Evolutionary conservation across 2,888 invertebrate species (phyloP).

Genomic region (Epinotia bilunana): DNA sequence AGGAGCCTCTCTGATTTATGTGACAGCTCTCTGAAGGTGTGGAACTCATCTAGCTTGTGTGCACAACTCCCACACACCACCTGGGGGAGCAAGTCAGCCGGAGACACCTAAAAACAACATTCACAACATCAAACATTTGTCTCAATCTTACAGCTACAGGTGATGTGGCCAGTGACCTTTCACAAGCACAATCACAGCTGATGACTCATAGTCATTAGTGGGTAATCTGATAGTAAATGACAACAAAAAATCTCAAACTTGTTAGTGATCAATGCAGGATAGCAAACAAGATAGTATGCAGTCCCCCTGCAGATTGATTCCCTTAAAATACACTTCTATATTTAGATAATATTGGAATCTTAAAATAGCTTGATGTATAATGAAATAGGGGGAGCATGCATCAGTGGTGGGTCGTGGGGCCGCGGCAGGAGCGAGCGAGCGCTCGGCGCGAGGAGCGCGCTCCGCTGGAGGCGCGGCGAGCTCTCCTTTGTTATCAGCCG

Average conservation of each 20-base stretch:
- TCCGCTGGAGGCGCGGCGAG: constrained; percentile 47
- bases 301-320: constrained; percentile 73
- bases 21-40: constrained; percentile 90
- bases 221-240: constrained; percentile 71
- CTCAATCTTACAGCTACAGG: constrained; percentile 66
- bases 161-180: constrained; percentile 80
- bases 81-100: constrained; percentile 90
- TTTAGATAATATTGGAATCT: constrained; percentile 81
- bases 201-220: constrained; percentile 78
- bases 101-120: constrained; percentile 86
- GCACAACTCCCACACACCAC: constrained; percentile 91
- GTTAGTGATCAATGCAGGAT: constrained; percentile 47
- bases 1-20: constrained; percentile 90
- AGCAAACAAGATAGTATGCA: constrained; percentile 62
- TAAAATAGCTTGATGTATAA: constrained; percentile 71
- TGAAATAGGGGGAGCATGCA: constrained; percentile 55
- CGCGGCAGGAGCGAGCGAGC: constrained; percentile 52
- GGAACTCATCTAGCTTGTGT: constrained; percentile 89
- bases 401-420: constrained; percentile 49
- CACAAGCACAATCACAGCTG: constrained; percentile 75
- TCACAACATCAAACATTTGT: constrained; percentile 57
- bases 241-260: constrained; percentile 41
- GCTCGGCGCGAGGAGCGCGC: constrained; percentile 42
- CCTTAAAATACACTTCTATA: constrained; percentile 77
- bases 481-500: constrained; percentile 81